phyloP scores from a whole-genome alignment of 2,888 invertebrate species.

The Dryocosmus kuriphilus region DNA sequence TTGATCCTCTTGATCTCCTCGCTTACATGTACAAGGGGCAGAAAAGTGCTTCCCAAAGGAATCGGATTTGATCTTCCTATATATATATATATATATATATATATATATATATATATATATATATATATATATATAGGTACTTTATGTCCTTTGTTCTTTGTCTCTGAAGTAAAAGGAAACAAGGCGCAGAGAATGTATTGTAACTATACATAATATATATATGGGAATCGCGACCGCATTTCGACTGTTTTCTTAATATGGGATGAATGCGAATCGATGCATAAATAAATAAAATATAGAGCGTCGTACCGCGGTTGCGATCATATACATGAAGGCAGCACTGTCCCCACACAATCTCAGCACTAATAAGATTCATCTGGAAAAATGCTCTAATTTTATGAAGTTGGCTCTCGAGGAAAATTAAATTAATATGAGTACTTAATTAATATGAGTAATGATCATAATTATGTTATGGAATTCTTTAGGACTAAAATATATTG shows the following conservation, averaged over 20 bases:
- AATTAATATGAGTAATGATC: too few relatives aligned
- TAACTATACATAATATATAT: constrained; percentile 9
- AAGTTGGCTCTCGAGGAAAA: too few relatives aligned
- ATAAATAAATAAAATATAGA: constrained; percentile 46
- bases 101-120: too few relatives aligned
- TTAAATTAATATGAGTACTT: too few relatives aligned
- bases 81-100: too few relatives aligned
- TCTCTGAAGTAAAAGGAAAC: constrained; percentile 23
- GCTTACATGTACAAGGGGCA: background rate
- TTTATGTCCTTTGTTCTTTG: constrained; percentile 30
- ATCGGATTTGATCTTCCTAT: constrained; percentile 19
- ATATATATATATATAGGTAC: too few relatives aligned
- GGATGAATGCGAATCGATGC: constrained; percentile 37
- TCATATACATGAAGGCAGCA: constrained; percentile 11
- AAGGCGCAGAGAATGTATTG: constrained; percentile 17
- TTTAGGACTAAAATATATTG: too few relatives aligned
- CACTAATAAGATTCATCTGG: too few relatives aligned
- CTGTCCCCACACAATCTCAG: background rate
- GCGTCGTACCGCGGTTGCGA: background rate
- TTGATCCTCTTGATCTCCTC: background rate
- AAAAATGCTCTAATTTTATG: too few relatives aligned
- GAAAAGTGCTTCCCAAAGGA: background rate
- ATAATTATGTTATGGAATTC: too few relatives aligned
- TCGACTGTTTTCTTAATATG: constrained; percentile 51
- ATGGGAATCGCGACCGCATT: constrained; percentile 45